A percentile compares a stretch with the other conserved stretches of the same genome.
Conservation (phyloP, 1,140 invertebrate species). For the Colletes gigas region DNA sequence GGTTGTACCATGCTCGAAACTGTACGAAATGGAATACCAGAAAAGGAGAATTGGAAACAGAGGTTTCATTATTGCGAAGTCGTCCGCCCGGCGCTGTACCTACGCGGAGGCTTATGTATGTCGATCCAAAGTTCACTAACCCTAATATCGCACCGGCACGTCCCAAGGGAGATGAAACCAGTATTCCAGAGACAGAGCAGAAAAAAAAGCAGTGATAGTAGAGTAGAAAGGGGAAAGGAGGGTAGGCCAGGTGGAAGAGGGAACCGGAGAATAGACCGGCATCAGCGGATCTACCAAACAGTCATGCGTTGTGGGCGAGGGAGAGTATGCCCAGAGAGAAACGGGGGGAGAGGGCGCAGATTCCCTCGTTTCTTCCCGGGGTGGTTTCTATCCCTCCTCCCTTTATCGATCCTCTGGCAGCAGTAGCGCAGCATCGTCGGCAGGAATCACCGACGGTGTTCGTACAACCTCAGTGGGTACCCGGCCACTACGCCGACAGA, state of each 20-base stretch:
- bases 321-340: slow-evolving; percentile 3
- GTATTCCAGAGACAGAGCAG: not conserved
- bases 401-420: slow-evolving; percentile 76
- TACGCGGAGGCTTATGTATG: not conserved
- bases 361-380: slow-evolving; percentile 62
- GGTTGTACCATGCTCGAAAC: too few species aligned
- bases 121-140: slow-evolving; percentile 55
- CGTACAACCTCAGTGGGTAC: slow-evolving; percentile 75
- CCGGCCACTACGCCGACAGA: slow-evolving; percentile 78
- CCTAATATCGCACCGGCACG: slow-evolving; percentile 39
- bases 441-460: slow-evolving; percentile 54
- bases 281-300: slow-evolving; percentile 48
- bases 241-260: slow-evolving; percentile 19
- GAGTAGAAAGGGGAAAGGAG: not conserved
- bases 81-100: not conserved
- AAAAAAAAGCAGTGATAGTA: not conserved
- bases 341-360: slow-evolving; percentile 17
- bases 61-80: not conserved
- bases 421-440: slow-evolving; percentile 54
- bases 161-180: slow-evolving; percentile 10
- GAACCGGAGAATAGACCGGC: slow-evolving; percentile 33
- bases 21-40: not conserved
- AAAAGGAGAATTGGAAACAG: not conserved
- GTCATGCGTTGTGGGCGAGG: slow-evolving; percentile 45
- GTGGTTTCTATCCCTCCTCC: slow-evolving; percentile 63